These are phyloP conservation scores for Trochalopteron elliotii DNA, from an alignment of 2,113 vertebrate genomes.

Conservation along the genomic window DNA sequence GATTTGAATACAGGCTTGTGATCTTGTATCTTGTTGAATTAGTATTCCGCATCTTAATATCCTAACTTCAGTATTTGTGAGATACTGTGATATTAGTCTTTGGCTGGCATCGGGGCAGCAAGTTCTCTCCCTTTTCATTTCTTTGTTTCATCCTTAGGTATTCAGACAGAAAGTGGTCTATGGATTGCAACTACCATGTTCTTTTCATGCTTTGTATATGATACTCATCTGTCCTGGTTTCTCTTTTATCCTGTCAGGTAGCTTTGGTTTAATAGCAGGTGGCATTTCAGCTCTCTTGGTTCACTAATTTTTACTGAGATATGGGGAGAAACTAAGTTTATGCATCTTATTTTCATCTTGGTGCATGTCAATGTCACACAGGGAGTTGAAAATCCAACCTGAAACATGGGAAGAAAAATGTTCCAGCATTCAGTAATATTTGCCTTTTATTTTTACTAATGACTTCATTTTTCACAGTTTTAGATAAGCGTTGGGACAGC, in stretches of 20 bases:
- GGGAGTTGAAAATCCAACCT: constrained; percentile 11
- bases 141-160: not conserved
- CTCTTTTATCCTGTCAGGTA: not conserved
- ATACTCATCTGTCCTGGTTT: not conserved
- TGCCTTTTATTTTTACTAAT: constrained; percentile 73
- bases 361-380: not conserved
- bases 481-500: constrained; percentile 48
- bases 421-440: constrained; percentile 55
- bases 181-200: not conserved
- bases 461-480: constrained; percentile 72
- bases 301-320: not conserved
- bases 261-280: not conserved
- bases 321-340: not conserved
- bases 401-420: constrained; percentile 51
- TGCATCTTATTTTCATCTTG: not conserved
- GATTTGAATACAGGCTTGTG: not conserved
- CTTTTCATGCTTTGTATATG: not conserved
- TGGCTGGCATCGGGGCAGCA: not conserved
- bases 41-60: not conserved
- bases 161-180: not conserved
- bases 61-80: not conserved
- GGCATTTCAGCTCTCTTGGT: not conserved
- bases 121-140: not conserved
- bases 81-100: not conserved
- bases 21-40: not conserved